Percentiles rank a stretch among this genome's conserved stretches.
Evolutionary conservation across 2,888 invertebrate genomes (phyloP).

Genomic region (Seira sanloemensis): DNA sequence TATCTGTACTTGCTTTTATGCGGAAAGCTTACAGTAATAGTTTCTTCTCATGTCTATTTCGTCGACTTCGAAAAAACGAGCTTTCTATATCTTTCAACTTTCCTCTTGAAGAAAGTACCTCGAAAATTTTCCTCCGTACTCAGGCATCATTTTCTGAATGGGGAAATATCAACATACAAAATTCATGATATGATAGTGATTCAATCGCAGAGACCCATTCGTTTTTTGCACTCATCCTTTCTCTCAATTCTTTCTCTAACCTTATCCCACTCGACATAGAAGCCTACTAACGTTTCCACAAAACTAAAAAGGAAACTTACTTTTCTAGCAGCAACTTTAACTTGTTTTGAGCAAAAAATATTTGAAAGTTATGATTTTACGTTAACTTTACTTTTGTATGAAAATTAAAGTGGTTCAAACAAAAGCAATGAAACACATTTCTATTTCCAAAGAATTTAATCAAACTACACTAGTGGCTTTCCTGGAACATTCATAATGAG

Average conservation of each 20-base stretch:
- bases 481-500: too few species aligned
- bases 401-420: too few species aligned
- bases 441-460: too few species aligned
- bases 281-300: too few species aligned
- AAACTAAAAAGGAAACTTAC: too few species aligned
- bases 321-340: too few species aligned
- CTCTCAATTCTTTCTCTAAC: neutral
- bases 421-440: too few species aligned
- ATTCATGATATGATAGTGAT: slow-evolving; percentile 48
- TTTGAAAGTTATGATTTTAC: too few species aligned
- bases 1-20: neutral
- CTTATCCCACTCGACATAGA: neutral
- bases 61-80: neutral
- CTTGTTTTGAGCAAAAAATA: too few species aligned
- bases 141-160: slow-evolving; percentile 32
- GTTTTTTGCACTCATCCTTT: neutral
- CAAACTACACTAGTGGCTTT: too few species aligned
- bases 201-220: slow-evolving; percentile 35
- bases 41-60: neutral
- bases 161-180: slow-evolving; percentile 43
- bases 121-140: neutral
- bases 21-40: neutral
- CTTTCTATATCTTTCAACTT: neutral
- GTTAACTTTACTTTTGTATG: too few species aligned
- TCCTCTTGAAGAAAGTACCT: neutral